These are phyloP conservation scores for Harlomillsia oculata DNA, from an alignment of 1,140 invertebrate genomes.

Conservation along the genomic window DNA sequence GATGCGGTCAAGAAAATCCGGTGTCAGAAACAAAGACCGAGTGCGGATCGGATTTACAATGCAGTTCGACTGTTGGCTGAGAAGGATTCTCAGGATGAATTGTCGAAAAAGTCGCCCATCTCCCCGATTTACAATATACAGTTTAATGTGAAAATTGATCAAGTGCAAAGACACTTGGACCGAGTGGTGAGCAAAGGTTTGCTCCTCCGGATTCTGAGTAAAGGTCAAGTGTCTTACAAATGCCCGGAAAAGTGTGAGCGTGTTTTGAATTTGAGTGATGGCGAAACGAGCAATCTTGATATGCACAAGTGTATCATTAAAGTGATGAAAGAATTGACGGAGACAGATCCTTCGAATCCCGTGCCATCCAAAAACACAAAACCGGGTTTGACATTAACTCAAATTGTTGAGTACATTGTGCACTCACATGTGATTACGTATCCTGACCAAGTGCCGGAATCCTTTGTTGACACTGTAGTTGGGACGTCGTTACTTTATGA, in stretches of 20 bases:
- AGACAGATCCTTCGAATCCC: conserved; percentile 21
- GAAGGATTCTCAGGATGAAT: conserved; percentile 29
- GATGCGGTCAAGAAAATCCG: conserved; percentile 34
- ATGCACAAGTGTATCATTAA: conserved; percentile 19
- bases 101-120: conserved; percentile 30
- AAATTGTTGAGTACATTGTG: conserved; percentile 28
- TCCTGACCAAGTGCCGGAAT: neutral
- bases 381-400: conserved; percentile 17
- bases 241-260: conserved; percentile 28
- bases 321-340: conserved; percentile 31
- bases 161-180: conserved; percentile 33
- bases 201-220: conserved; percentile 23
- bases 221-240: conserved; percentile 30
- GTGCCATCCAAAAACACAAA: neutral
- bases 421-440: conserved; percentile 28
- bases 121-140: conserved; percentile 24
- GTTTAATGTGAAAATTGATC: conserved; percentile 30
- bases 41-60: conserved; percentile 33
- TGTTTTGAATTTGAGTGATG: conserved; percentile 11
- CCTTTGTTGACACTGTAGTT: neutral
- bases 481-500: conserved; percentile 12
- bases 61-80: conserved; percentile 32
- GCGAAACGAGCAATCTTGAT: conserved; percentile 14
- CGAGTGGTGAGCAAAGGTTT: conserved; percentile 29
- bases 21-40: conserved; percentile 31